Percentiles rank a stretch among this genome's conserved stretches.
Conservation (phyloP, 2,113 vertebrate species). For the Tachuris rubrigastra region DNA sequence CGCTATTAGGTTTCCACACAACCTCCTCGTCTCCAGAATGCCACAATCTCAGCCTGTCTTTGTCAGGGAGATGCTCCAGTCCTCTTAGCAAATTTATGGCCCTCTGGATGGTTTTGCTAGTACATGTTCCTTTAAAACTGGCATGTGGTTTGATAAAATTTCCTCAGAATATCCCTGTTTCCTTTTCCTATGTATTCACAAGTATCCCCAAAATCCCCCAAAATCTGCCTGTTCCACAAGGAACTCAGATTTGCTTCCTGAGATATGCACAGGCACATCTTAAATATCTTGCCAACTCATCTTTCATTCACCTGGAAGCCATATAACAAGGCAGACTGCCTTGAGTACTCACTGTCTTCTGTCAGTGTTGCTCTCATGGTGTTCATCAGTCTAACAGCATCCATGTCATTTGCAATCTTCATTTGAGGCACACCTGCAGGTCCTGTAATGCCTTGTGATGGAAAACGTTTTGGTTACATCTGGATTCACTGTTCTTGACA, state of each 20-base stretch:
- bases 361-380: neutral
- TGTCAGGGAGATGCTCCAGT: neutral
- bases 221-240: neutral
- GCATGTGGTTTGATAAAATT: neutral
- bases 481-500: slow-evolving; percentile 24
- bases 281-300: neutral
- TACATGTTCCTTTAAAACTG: neutral
- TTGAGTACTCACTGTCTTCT: neutral
- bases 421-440: neutral
- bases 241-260: neutral
- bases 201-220: neutral
- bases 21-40: neutral
- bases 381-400: neutral
- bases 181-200: neutral
- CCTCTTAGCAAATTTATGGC: neutral
- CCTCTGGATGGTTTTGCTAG: neutral
- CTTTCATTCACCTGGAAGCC: neutral
- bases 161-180: neutral
- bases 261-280: neutral
- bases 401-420: neutral
- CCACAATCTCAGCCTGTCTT: neutral
- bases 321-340: neutral
- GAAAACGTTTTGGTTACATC: slow-evolving; percentile 1
- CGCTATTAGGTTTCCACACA: neutral
- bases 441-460: neutral